These are phyloP conservation scores for Elephas maximus DNA, from an alignment of 2,113 vertebrate genomes.

Conservation along the genomic window DNA sequence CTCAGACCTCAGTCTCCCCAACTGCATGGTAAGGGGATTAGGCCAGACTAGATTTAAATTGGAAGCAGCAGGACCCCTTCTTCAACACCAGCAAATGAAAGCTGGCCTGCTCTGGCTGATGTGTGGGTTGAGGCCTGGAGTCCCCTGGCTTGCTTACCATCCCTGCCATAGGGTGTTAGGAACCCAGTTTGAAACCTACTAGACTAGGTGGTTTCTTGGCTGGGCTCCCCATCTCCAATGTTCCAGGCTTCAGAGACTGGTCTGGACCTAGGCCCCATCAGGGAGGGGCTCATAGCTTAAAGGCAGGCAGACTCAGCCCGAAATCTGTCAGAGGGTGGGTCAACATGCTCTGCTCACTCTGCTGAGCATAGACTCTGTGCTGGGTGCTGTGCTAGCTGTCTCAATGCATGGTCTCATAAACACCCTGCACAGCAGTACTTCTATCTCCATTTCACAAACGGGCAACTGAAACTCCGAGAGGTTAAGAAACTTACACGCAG, in stretches of 20 bases:
- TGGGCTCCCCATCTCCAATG: background rate
- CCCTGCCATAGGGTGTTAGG: background rate
- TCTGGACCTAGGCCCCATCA: fast-evolving
- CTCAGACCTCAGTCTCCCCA: background rate
- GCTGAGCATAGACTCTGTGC: fast-evolving
- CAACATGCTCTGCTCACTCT: background rate
- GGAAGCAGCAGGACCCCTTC: background rate
- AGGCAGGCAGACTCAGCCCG: background rate
- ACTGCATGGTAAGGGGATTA: background rate
- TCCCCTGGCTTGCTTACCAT: background rate
- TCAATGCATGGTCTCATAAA: fast-evolving
- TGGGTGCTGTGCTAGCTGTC: background rate
- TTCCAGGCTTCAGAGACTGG: background rate
- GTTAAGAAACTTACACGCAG: background rate
- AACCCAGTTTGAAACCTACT: background rate
- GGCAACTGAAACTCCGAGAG: background rate
- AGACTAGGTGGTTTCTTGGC: background rate
- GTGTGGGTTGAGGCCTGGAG: background rate
- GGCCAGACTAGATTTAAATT: background rate
- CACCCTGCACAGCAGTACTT: background rate
- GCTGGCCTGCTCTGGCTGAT: background rate
- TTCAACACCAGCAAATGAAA: background rate
- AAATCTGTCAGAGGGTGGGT: background rate
- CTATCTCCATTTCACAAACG: background rate
- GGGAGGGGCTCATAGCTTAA: background rate